phyloP scores from a whole-genome alignment of 1,140 invertebrate genomes.

The Tetranychus urticae region DNA sequence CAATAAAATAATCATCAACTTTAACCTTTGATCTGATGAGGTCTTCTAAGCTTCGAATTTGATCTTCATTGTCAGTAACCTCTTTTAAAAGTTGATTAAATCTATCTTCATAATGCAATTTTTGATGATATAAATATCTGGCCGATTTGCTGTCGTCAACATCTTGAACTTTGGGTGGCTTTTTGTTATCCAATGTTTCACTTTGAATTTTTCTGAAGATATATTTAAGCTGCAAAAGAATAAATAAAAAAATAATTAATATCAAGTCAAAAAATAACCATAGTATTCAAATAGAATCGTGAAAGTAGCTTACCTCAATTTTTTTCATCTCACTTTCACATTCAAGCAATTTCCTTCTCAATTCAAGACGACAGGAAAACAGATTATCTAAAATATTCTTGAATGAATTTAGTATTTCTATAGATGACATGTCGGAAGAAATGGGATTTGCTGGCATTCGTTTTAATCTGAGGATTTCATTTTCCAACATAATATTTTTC shows the following conservation, averaged over 20 bases:
- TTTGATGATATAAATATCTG: conserved; percentile 1
- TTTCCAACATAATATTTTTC: background rate
- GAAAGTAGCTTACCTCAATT: conserved; percentile 7
- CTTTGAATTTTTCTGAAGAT: conserved; percentile 1
- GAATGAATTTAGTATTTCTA: background rate
- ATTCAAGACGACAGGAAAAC: conserved; percentile 3
- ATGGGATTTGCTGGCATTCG: background rate
- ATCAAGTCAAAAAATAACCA: background rate
- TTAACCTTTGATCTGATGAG: background rate
- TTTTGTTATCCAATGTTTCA: background rate
- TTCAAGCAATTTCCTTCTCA: conserved; percentile 4
- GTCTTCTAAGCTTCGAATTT: conserved; percentile 1
- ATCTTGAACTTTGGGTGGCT: background rate
- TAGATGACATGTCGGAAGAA: background rate
- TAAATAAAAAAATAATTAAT: background rate
- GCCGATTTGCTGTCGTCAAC: background rate
- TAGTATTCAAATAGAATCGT: background rate
- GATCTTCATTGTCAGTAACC: conserved; percentile 2
- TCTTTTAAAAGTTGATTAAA: background rate
- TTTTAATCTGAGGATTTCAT: conserved; percentile 1
- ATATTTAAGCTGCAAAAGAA: background rate
- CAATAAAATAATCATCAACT: conserved; percentile 2
- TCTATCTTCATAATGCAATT: conserved; percentile 5
- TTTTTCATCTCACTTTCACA: conserved; percentile 7
- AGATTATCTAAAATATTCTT: conserved; percentile 5